A percentile compares a stretch with the other conserved stretches of the same genome.
Conservation (phyloP, 1,140 invertebrate species). For the Cardiocondyla obscurior region DNA sequence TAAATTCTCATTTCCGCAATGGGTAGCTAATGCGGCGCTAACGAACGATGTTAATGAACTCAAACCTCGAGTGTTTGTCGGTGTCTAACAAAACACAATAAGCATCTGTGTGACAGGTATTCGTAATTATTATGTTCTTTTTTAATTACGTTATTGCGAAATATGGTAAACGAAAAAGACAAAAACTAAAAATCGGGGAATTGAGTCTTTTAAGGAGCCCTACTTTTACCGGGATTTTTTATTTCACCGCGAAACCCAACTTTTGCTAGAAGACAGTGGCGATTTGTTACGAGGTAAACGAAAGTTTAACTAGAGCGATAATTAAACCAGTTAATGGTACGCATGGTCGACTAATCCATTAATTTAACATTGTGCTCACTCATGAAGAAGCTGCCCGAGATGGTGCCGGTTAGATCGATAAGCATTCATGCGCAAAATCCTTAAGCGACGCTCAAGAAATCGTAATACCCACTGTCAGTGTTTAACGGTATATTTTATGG, state of each 20-base stretch:
- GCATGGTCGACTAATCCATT: conserved; percentile 32
- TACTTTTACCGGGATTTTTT: neutral
- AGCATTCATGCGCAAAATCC: conserved; percentile 61
- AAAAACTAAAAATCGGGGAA: too few species aligned
- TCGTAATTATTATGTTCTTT: neutral
- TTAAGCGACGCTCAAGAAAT: conserved; percentile 59
- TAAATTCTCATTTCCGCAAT: conserved; percentile 12
- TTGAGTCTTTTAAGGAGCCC: too few species aligned
- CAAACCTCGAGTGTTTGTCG: neutral
- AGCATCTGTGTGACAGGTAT: neutral
- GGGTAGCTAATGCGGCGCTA: neutral
- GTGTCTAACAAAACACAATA: neutral
- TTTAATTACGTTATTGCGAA: too few species aligned
- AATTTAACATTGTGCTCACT: conserved; percentile 25
- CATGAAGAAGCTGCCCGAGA: conserved; percentile 22
- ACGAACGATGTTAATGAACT: neutral
- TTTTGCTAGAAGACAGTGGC: neutral
- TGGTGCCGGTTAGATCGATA: conserved; percentile 9
- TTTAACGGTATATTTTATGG: conserved; percentile 70
- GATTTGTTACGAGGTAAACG: neutral
- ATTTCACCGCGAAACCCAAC: neutral
- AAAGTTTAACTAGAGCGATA: conserved; percentile 14
- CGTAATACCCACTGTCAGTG: conserved; percentile 54
- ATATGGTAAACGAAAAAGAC: too few species aligned
- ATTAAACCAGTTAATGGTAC: conserved; percentile 31